phyloP scores from a whole-genome alignment of 2,888 invertebrate genomes.

The Spicauda simplicius region DNA sequence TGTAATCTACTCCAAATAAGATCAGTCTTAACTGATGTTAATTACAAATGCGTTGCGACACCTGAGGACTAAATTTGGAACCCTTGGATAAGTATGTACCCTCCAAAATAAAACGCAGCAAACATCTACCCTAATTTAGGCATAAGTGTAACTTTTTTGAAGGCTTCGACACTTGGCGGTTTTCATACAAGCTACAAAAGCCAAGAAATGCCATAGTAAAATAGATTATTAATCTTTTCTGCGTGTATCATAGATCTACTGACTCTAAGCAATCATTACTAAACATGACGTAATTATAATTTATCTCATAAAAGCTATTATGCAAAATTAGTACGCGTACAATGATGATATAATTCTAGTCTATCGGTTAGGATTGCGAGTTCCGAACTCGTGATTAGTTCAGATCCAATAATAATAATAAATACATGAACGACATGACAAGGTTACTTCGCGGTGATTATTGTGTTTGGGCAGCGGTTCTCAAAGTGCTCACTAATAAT shows the following conservation, averaged over 20 bases:
- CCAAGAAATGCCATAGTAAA: too few relatives aligned
- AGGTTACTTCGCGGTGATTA: slow-evolving; percentile 56
- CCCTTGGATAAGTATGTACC: too few relatives aligned
- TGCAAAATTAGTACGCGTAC: slow-evolving; percentile 17
- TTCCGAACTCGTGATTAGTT: slow-evolving; percentile 27
- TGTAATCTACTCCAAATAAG: too few relatives aligned
- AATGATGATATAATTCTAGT: slow-evolving; percentile 30
- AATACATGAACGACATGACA: slow-evolving; percentile 45
- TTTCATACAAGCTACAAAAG: too few relatives aligned
- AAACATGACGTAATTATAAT: slow-evolving; percentile 18
- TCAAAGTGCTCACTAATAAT: neutral
- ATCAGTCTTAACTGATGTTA: too few relatives aligned
- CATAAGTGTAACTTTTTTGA: too few relatives aligned
- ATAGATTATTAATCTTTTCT: neutral
- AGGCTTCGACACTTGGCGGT: too few relatives aligned
- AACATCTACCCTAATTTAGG: too few relatives aligned
- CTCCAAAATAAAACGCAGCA: too few relatives aligned
- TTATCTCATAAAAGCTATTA: slow-evolving; percentile 22
- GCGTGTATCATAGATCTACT: neutral
- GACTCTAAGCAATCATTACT: neutral
- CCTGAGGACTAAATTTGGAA: too few relatives aligned
- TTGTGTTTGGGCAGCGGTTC: slow-evolving; percentile 40
- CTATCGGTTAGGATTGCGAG: slow-evolving; percentile 21
- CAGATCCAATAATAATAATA: slow-evolving; percentile 36
- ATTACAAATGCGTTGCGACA: too few relatives aligned